Conservation (phyloP, 2,797 vertebrate species). For the Myotis planiceps region DNA sequence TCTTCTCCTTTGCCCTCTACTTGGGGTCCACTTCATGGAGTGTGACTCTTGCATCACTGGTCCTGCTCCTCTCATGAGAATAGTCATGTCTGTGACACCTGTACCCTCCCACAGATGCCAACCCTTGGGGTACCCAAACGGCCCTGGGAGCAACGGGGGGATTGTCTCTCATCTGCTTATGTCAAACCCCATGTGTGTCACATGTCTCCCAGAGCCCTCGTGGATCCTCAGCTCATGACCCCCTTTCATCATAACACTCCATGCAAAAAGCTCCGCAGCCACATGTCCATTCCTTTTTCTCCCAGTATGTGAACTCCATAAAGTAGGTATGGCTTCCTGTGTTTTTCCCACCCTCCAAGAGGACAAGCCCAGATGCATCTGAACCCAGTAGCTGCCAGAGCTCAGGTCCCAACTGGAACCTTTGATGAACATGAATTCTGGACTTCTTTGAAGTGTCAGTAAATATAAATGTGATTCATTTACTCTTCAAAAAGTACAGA, state of each 20-base stretch:
- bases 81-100: background rate
- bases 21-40: background rate
- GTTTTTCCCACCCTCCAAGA: background rate
- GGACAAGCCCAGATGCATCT: background rate
- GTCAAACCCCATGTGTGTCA: background rate
- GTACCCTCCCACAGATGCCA: background rate
- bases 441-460: background rate
- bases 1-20: background rate
- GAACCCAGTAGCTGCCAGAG: background rate
- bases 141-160: background rate
- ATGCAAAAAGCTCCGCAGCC: background rate
- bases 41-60: background rate
- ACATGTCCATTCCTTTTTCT: background rate
- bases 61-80: background rate
- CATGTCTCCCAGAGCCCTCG: background rate
- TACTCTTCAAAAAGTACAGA: background rate
- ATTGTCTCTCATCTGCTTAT: background rate
- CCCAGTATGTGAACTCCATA: background rate
- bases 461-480: background rate
- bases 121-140: background rate
- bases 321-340: background rate
- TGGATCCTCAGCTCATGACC: background rate
- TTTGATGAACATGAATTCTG: background rate
- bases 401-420: background rate
- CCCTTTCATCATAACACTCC: background rate